phyloP scores from a whole-genome alignment of 2,797 vertebrate genomes.

The Pseudotriccus pelzelni region DNA sequence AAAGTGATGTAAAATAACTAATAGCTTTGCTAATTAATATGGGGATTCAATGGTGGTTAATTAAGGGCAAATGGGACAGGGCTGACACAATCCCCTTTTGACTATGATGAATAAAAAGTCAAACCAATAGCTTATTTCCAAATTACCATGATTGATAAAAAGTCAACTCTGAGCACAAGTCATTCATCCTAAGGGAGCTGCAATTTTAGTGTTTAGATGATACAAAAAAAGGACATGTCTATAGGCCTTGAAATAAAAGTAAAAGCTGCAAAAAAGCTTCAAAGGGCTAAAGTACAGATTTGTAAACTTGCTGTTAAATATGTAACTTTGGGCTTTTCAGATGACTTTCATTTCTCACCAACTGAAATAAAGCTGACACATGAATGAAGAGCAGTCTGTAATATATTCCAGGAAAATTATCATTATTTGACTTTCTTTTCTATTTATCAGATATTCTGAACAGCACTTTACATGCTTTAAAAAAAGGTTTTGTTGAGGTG shows the following conservation, averaged over 20 bases:
- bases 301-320: not conserved
- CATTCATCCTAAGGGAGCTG: conserved; percentile 51
- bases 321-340: conserved; percentile 16
- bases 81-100: conserved; percentile 81
- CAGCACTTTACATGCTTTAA: not conserved
- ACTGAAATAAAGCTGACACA: not conserved
- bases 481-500: not conserved
- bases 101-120: conserved; percentile 75
- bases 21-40: conserved; percentile 93
- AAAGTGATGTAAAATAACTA: conserved; percentile 91
- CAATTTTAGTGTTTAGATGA: conserved; percentile 56
- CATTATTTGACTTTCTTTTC: not conserved
- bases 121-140: conserved; percentile 86
- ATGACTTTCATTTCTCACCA: not conserved
- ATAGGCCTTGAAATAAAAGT: conserved; percentile 16
- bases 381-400: not conserved
- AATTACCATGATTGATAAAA: conserved; percentile 84
- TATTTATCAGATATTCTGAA: not conserved
- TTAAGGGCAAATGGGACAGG: conserved; percentile 94
- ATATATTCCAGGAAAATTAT: not conserved
- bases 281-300: not conserved
- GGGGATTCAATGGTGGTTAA: conserved; percentile 89
- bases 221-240: conserved; percentile 31
- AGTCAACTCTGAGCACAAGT: conserved; percentile 65
- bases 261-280: conserved; percentile 33